Evolutionary conservation across 2,888 invertebrate species (phyloP), one percentile per base, ranked within the genome.

Genomic region (Clepsis dumicolana): DNA sequence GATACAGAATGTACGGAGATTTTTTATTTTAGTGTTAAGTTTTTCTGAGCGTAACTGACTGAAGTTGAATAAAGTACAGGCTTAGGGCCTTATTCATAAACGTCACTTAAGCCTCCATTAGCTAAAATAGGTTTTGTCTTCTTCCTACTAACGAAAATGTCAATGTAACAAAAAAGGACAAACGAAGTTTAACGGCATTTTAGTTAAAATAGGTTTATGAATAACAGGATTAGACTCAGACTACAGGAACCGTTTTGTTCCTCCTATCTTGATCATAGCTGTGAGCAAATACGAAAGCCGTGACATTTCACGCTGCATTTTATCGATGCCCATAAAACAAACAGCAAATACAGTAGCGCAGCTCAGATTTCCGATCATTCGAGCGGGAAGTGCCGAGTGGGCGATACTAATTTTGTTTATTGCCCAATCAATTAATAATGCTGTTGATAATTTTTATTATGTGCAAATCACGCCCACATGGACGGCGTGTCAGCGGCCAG

Each of bases 391-490:
- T 21, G 56, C 24, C 56, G 59, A 29, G 65, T 68, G 68, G 68
- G 68, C 64, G 68, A 50, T 12, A 41, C 63, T 63, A 57, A 67
- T 63, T 67, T 32, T 32, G 21, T 64, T 68, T 64, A 64, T 68
- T 68, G 53, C 52, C 59, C 59, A 64, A 64, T 53, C 64, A 64
- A 68, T 68, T 68, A 68, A 64, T 59, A 64, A 60, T 53, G 29
- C 29, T 63, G 62, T 68, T 63, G 68, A 68, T 64, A 59, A 32
- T 60, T 62, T 63, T 64, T 64, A 64, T 68, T 64, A 68, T 53
- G 52, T 68, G 63, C 63, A 64, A 64, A 68, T 63, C 63, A 59
- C 63, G 18, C 68, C 68, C 25, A 68, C 64, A 32, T 50, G 24
- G 12, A 25, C 24, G 4, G 35, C n/a, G 16, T 64, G 50, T 52